Conservation (phyloP, 2,888 invertebrate genomes). For the Anticlea derivata region DNA sequence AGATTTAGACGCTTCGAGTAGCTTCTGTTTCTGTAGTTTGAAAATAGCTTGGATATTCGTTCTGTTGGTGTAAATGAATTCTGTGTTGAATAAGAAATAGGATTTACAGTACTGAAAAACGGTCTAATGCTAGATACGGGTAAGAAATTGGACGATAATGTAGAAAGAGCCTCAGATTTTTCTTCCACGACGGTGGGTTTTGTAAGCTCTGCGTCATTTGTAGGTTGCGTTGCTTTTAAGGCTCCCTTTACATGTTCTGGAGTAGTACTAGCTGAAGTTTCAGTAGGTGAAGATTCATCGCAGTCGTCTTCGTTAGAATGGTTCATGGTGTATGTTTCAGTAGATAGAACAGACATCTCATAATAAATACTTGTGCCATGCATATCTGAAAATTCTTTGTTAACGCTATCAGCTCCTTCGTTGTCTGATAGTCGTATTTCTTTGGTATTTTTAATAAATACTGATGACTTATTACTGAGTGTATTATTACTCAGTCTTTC, state of each 20-base stretch:
- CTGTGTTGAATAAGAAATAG: constrained; percentile 56
- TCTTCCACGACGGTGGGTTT: constrained; percentile 43
- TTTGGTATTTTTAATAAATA: constrained; percentile 82
- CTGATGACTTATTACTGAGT: constrained; percentile 75
- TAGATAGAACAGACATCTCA: constrained; percentile 77
- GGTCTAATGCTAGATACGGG: constrained; percentile 52
- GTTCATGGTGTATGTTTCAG: constrained; percentile 72
- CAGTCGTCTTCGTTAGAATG: constrained; percentile 69
- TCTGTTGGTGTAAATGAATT: constrained; percentile 58
- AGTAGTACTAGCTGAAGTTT: constrained; percentile 60
- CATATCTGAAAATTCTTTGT: constrained; percentile 72
- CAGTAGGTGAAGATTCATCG: constrained; percentile 61
- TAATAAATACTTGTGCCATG: constrained; percentile 81
- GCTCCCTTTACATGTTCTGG: constrained; percentile 56
- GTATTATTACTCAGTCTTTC: constrained; percentile 73
- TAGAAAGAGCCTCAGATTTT: constrained; percentile 46
- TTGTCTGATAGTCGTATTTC: constrained; percentile 74
- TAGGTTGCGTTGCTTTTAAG: constrained; percentile 52
- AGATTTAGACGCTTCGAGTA: constrained; percentile 72
- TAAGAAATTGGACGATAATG: constrained; percentile 48
- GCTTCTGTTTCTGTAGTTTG: constrained; percentile 61
- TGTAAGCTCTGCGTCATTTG: constrained; percentile 41
- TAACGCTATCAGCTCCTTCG: constrained; percentile 66
- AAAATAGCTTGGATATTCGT: constrained; percentile 50
- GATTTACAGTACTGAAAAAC: constrained; percentile 44